Percentiles rank a stretch among this genome's conserved stretches.
Evolutionary conservation across 2,797 vertebrate genomes (phyloP).

Genomic region (Amniataba percoides): DNA sequence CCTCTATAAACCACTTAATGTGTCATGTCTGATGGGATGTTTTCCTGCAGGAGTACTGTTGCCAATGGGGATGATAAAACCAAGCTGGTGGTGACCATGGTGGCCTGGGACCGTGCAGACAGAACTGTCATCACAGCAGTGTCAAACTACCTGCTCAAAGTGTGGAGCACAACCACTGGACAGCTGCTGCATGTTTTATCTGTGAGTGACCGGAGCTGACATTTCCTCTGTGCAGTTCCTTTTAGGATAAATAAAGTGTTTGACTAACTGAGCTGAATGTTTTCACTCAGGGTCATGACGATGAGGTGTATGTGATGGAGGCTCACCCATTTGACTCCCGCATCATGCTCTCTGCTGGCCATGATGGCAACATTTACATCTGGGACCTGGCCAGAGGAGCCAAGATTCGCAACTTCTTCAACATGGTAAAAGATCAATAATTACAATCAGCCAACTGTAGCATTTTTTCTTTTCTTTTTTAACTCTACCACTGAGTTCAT

Average conservation of each 20-base stretch:
- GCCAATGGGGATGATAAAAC: conserved; percentile 92
- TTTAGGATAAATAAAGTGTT: neutral
- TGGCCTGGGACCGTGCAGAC: conserved; percentile 96
- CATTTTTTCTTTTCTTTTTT: neutral
- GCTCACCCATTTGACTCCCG: conserved; percentile 96
- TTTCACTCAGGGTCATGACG: conserved; percentile 92
- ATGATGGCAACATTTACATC: conserved; percentile 97
- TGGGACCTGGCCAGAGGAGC: conserved; percentile 96
- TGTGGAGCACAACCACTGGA: conserved; percentile 92
- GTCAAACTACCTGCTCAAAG: conserved; percentile 97
- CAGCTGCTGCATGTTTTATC: conserved; percentile 94
- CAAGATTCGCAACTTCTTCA: conserved; percentile 98
- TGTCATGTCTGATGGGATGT: neutral
- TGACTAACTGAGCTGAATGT: neutral
- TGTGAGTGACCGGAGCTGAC: conserved; percentile 83
- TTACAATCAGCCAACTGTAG: rapidly evolving
- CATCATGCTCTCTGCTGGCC: conserved; percentile 96
- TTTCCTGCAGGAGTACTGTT: conserved; percentile 82
- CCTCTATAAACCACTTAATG: neutral
- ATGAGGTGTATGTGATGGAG: conserved; percentile 97
- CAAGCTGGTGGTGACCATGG: conserved; percentile 98
- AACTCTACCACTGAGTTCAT: neutral
- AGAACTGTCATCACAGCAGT: conserved; percentile 95
- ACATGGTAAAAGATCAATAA: conserved; percentile 89
- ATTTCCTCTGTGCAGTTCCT: neutral